Evolutionary conservation across 2,113 vertebrate species (phyloP).

Genomic region (Ceyx melanurus): DNA sequence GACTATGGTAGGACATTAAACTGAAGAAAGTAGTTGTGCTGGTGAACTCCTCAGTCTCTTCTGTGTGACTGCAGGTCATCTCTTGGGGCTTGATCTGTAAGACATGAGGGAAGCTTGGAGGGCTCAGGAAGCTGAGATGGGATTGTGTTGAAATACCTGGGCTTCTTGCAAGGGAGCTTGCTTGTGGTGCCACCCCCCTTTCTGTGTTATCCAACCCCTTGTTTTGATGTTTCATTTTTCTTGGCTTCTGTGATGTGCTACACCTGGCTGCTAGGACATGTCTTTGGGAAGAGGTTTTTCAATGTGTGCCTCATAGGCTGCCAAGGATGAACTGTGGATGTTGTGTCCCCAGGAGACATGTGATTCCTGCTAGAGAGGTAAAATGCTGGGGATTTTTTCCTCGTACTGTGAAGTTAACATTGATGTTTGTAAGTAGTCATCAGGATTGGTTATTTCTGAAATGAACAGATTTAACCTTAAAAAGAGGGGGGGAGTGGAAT

Average conservation of each 20-base stretch:
- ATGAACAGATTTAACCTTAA: not conserved
- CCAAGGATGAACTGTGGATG: not conserved
- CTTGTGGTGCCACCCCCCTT: not conserved
- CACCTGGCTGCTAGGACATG: not conserved
- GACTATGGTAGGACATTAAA: not conserved
- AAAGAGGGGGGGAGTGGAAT: not conserved
- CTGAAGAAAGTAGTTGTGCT: not conserved
- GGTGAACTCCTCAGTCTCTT: not conserved
- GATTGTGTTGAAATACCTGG: not conserved
- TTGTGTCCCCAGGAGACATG: not conserved
- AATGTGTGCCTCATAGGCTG: not conserved
- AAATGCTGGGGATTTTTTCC: not conserved
- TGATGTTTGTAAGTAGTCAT: not conserved
- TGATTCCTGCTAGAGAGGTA: not conserved
- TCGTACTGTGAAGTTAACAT: not conserved
- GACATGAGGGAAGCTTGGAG: not conserved
- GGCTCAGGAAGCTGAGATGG: not conserved
- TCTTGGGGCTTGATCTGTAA: not conserved
- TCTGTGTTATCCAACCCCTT: not conserved
- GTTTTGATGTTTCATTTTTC: not conserved
- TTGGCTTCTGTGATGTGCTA: not conserved
- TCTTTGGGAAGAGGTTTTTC: conserved; percentile 10
- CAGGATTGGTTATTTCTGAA: not conserved
- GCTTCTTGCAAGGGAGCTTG: not conserved
- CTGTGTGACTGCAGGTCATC: not conserved